Evolutionary conservation across 2,888 invertebrate genomes (phyloP).

Genomic region (Opisthograptis luteolata): DNA sequence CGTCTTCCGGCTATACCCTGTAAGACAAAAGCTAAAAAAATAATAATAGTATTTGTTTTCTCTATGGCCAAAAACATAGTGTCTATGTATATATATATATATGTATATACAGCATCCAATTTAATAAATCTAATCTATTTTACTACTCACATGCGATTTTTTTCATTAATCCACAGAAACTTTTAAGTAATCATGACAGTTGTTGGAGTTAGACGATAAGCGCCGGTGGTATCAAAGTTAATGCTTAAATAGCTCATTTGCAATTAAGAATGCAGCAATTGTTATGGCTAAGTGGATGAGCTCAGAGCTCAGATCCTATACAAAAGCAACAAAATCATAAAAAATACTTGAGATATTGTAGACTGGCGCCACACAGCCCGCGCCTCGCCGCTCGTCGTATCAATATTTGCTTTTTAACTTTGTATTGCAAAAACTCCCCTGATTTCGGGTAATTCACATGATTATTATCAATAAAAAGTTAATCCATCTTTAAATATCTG

Average conservation of each 20-base stretch:
- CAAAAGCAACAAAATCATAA: constrained; percentile 34
- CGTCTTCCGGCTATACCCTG: too few species aligned
- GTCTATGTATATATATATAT: too few species aligned
- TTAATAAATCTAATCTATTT: too few species aligned
- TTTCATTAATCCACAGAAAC: too few species aligned
- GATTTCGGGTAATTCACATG: not conserved
- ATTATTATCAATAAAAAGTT: not conserved
- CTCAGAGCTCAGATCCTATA: constrained; percentile 40
- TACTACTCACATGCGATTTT: too few species aligned
- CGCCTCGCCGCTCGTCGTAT: too few species aligned
- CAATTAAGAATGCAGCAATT: constrained; percentile 18
- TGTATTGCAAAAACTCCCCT: not conserved
- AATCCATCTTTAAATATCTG: not conserved
- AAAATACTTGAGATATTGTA: constrained; percentile 34
- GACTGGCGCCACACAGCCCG: constrained; percentile 48
- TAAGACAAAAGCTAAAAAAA: too few species aligned
- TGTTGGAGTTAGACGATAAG: too few species aligned
- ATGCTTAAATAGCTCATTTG: not conserved
- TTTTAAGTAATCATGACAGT: too few species aligned
- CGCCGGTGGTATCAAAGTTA: constrained; percentile 1
- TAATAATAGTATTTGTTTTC: too few species aligned
- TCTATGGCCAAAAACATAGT: too few species aligned
- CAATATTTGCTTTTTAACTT: constrained; percentile 47
- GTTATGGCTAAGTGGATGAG: constrained; percentile 27
- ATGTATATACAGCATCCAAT: too few species aligned